Percentiles rank a stretch among this genome's conserved stretches.
phyloP scores from a whole-genome alignment of 2,888 invertebrate genomes.

The Spodoptera littoralis region DNA sequence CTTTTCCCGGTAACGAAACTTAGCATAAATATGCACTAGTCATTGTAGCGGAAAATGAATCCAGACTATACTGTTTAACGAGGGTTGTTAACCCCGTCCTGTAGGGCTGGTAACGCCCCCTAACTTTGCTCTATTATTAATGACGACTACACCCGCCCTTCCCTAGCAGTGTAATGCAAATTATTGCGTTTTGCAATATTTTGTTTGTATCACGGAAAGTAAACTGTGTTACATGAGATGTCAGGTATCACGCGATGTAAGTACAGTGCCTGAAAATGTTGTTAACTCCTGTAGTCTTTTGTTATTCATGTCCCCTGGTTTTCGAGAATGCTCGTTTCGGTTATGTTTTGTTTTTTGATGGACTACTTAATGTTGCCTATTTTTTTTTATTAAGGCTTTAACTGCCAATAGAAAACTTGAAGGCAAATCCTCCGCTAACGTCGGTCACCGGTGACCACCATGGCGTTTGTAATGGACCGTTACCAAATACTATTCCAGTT shows the following conservation, averaged over 20 bases:
- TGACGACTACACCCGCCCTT: constrained; percentile 82
- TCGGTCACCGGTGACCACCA: too few species aligned
- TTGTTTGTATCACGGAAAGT: constrained; percentile 76
- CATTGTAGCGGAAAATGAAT: constrained; percentile 76
- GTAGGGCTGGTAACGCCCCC: constrained; percentile 80
- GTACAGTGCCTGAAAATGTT: constrained; percentile 44
- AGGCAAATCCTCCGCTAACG: too few species aligned
- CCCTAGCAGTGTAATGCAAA: constrained; percentile 82
- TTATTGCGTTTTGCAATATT: constrained; percentile 83
- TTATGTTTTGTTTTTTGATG: too few species aligned
- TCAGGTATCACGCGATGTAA: constrained; percentile 57
- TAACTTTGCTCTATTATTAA: constrained; percentile 87
- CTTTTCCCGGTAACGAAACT: constrained; percentile 53
- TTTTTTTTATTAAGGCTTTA: too few species aligned
- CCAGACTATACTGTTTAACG: constrained; percentile 77
- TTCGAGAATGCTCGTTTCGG: too few species aligned
- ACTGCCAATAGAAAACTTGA: too few species aligned
- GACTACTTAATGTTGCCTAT: too few species aligned
- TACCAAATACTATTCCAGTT: too few species aligned
- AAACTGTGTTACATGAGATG: constrained; percentile 60
- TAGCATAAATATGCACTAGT: constrained; percentile 76
- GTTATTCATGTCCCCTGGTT: too few species aligned
- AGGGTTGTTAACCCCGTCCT: constrained; percentile 83
- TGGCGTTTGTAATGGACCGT: too few species aligned
- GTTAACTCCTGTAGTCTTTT: neutral